Evolutionary conservation across 2,888 invertebrate species (phyloP), one percentile per base, ranked within the genome.

Genomic region (Heterodera filipjevi): DNA sequence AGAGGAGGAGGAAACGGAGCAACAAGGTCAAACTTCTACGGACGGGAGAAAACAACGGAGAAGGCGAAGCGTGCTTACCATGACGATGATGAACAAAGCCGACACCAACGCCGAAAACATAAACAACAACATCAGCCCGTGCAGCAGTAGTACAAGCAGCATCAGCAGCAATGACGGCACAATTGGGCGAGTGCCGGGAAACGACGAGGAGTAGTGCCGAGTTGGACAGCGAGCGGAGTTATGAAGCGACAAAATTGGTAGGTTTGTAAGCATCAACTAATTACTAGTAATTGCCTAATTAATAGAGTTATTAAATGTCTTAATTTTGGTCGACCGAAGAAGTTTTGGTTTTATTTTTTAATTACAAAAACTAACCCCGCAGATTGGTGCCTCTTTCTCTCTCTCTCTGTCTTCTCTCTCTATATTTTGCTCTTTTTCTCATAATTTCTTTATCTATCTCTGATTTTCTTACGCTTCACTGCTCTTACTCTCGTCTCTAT

Each of bases 211-310:
- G 59, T 6, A 8, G 59, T 6, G 59, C 10, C 19, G 59, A 5
- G 27, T n/a, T 19, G 32, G 35, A 33, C 68, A 35, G 72, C 66
- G 80, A 76, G n/a, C 70, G 66, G 27, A 78, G 75, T 27, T 83
- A 79, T 64, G 83, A 83, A 77, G 78, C 71, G 10, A 80, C 80
- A 53, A 80, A 76, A 44, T 59, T 83, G 75, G 83, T 83, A 76
- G 74, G 78, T 73, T 49, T 19, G 16, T 19, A 19, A 49, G 5
- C 44, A 22, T 22, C 12, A 39, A n/a, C n/a, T n/a, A n/a, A n/a
- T n/a, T n/a, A n/a, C n/a, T n/a, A n/a, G n/a, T 64, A 33, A 66
- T 33, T 71, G 49, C n/a, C 22, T 1, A 35, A 10, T 77, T 53
- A 30, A 72, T 30, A n/a, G 2, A n/a, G 16, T 3, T n/a, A n/a